Percentiles rank a stretch among this genome's conserved stretches.
These are phyloP conservation scores for Poliocrania exsul DNA, from an alignment of 2,797 vertebrate species.

Conservation along the genomic window DNA sequence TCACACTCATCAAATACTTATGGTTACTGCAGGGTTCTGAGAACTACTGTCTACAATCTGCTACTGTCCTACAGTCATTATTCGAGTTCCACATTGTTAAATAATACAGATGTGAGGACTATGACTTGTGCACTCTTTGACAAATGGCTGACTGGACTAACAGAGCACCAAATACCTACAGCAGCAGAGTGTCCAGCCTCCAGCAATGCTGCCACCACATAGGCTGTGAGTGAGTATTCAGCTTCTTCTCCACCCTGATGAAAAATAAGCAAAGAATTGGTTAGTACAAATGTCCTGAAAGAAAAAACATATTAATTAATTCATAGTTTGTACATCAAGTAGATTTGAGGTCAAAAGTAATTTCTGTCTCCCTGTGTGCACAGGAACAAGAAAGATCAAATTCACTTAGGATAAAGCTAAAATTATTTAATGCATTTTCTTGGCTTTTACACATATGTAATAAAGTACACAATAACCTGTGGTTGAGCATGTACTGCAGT, in stretches of 20 bases:
- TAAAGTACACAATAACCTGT: neutral
- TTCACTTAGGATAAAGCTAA: neutral
- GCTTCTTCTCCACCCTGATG: constrained; percentile 64
- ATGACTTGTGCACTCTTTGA: neutral
- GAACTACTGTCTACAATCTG: neutral
- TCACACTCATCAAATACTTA: neutral
- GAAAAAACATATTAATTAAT: neutral
- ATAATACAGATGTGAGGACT: neutral
- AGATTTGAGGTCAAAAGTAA: neutral
- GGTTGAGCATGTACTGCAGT: neutral
- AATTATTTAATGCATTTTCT: neutral
- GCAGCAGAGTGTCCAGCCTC: constrained; percentile 55
- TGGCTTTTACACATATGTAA: fast-evolving
- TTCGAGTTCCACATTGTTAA: neutral
- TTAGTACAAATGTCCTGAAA: neutral
- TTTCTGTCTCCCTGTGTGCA: neutral
- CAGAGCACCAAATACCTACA: neutral
- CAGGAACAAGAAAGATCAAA: neutral
- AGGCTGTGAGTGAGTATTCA: constrained; percentile 67
- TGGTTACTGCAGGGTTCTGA: neutral
- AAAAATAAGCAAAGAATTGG: neutral
- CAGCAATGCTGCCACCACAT: constrained; percentile 56
- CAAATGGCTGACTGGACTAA: neutral
- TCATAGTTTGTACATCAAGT: neutral
- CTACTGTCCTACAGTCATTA: neutral